phyloP scores from a whole-genome alignment of 2,113 vertebrate species.

The Cyprinodon variegatus region DNA sequence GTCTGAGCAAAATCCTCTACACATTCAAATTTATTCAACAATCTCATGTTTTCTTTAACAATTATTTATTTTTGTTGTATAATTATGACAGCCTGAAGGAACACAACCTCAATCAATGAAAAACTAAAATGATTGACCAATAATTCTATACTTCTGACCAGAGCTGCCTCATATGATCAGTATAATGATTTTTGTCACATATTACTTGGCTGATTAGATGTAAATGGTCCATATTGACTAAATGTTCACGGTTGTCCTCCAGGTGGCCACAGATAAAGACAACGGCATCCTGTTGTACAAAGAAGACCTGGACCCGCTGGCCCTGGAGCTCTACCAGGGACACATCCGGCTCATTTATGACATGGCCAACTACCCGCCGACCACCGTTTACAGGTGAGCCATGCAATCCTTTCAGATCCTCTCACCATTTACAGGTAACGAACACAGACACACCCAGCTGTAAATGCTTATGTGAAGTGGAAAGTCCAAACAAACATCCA shows the following conservation, averaged over 20 bases:
- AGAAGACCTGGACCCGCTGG: slow-evolving; percentile 93
- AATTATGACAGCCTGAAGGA: no score
- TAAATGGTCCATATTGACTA: not conserved
- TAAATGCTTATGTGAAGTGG: no score
- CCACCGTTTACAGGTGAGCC: slow-evolving; percentile 92
- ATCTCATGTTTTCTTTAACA: no score
- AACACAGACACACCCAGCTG: not conserved
- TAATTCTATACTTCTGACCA: no score
- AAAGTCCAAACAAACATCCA: not conserved
- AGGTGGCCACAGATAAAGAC: slow-evolving; percentile 97
- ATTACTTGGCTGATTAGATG: not conserved
- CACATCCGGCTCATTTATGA: slow-evolving; percentile 94
- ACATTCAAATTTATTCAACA: no score
- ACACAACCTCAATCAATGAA: no score
- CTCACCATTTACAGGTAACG: not conserved
- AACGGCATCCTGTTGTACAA: slow-evolving; percentile 94
- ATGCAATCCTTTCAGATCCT: no score
- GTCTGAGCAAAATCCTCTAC: no score
- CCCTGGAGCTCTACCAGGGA: slow-evolving; percentile 95
- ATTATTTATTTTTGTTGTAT: no score
- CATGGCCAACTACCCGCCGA: slow-evolving; percentile 89
- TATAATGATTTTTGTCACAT: no score
- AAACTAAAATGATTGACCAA: no score
- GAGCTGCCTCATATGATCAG: no score
- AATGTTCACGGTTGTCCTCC: slow-evolving; percentile 13